Evolutionary conservation across 2,888 invertebrate species (phyloP), one percentile per base, ranked within the genome.

Genomic region (Dorcus parallelipipedus): DNA sequence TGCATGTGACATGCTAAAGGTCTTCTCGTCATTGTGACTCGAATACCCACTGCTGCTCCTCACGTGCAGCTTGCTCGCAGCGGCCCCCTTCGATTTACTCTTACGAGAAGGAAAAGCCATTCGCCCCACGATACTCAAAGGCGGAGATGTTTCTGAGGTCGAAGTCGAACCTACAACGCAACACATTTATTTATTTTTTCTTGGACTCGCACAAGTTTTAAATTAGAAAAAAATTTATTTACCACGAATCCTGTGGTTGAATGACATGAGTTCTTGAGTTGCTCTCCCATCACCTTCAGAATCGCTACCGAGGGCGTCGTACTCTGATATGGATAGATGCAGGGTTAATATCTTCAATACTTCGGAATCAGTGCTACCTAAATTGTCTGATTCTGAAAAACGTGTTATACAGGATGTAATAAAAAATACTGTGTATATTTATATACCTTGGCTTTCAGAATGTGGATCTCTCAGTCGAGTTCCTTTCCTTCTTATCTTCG

Each of bases 361-460:
- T 86, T 93, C 93, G 82, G 93, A 93, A 86, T 93, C 93, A 85
- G 93, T 93, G 79, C 92, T 93, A 82, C 93, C 93, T 87, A 92
- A 87, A 88, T 92, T 93, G 88, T 92, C 93, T 83, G 91, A 91
- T 85, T 94, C 90, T 89, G 89, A 73, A 84, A 85, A 10, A 17
- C 5, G 7, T 3, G 5, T 9, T 41, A 14, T 41, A 41, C 26
- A 33, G 26, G 6, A 4, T 7, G 7, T 2, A 33, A 33, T 3
- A 33, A 33, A 14, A 14, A 14, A 14, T 14, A 1, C 14, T 14
- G 14, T 20, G 20, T 20, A 20, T 20, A 20, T 3, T 20, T 20
- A 20, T 2, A 2, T 83, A 90, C 90, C 91, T 89, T 91, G 91
- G 75, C 90, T 90, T 76, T 91, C 91, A 2, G 90, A 90, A 79